Evolutionary conservation across 2,888 invertebrate species (phyloP).

Genomic region (Falcaria lacertinaria): DNA sequence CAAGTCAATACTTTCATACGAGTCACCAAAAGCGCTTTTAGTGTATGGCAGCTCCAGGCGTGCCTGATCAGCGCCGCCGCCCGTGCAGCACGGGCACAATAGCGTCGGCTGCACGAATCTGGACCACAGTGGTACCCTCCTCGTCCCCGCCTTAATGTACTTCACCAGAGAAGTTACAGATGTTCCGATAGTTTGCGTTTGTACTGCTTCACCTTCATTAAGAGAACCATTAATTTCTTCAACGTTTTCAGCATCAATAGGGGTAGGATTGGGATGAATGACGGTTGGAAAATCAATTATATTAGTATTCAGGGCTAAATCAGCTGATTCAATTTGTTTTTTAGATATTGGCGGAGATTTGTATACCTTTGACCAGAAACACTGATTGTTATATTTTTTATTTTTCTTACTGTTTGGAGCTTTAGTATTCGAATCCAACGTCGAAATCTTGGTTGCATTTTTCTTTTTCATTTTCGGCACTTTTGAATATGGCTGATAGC

Average conservation of each 20-base stretch:
- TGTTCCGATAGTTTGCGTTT: constrained; percentile 27
- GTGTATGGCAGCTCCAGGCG: constrained; percentile 21
- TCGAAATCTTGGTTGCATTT: constrained; percentile 8
- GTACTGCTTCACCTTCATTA: constrained; percentile 8
- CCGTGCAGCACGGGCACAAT: constrained; percentile 57
- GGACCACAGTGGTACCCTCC: constrained; percentile 21
- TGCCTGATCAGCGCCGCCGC: constrained; percentile 32
- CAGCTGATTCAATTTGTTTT: constrained; percentile 16
- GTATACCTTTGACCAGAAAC: constrained; percentile 49
- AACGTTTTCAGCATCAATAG: not conserved
- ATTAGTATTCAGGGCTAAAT: constrained; percentile 8
- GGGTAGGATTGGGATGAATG: not conserved
- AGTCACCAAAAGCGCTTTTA: constrained; percentile 27
- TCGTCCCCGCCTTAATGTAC: not conserved
- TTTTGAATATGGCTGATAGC: constrained; percentile 24
- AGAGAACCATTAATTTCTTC: constrained; percentile 9
- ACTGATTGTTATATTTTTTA: constrained; percentile 20
- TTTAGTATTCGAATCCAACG: constrained; percentile 4
- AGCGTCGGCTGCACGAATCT: constrained; percentile 33
- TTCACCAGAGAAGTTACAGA: constrained; percentile 28
- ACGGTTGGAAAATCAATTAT: constrained; percentile 7
- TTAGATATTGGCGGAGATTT: constrained; percentile 37
- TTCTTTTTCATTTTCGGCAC: constrained; percentile 6
- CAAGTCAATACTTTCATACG: constrained; percentile 54
- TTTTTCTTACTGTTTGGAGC: constrained; percentile 12